Conservation (phyloP, 2,888 invertebrate species). For the Crossocerus cetratus region DNA sequence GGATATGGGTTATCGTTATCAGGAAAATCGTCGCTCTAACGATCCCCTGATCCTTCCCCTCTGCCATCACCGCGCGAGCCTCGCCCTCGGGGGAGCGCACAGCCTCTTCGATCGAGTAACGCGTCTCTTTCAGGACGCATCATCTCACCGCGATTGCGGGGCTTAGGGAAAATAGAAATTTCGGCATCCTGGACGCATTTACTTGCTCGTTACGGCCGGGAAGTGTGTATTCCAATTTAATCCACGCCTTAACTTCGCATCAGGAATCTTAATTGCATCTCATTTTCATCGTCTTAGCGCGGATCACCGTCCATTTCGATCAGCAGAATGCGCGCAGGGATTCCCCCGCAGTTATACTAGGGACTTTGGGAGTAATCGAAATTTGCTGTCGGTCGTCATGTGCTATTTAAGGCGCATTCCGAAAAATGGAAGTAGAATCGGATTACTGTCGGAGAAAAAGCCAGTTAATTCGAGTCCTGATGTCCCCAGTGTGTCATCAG, state of each 20-base stretch:
- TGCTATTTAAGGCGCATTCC: no score
- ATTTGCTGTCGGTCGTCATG: no score
- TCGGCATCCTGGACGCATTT: background rate
- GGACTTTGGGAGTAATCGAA: no score
- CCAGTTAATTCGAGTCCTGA: conserved; percentile 67
- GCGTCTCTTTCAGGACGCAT: background rate
- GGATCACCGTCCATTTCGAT: no score
- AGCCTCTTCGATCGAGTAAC: background rate
- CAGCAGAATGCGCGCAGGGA: no score
- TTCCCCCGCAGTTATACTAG: no score
- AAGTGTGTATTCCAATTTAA: no score
- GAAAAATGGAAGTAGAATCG: background rate
- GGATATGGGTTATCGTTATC: conserved; percentile 68
- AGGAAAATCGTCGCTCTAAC: conserved; percentile 33
- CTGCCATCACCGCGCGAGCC: conserved; percentile 6
- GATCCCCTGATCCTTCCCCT: conserved; percentile 16
- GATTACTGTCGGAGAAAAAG: conserved; percentile 52
- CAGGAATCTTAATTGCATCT: no score
- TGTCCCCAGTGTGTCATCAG: conserved; percentile 70
- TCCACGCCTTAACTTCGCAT: no score
- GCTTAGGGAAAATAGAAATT: conserved; percentile 3
- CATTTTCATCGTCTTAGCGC: no score
- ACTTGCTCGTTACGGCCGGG: background rate
- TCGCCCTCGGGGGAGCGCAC: background rate
- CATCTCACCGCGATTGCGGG: background rate